phyloP scores from a whole-genome alignment of 2,797 vertebrate species.

The Alcedo quadribrachys region DNA sequence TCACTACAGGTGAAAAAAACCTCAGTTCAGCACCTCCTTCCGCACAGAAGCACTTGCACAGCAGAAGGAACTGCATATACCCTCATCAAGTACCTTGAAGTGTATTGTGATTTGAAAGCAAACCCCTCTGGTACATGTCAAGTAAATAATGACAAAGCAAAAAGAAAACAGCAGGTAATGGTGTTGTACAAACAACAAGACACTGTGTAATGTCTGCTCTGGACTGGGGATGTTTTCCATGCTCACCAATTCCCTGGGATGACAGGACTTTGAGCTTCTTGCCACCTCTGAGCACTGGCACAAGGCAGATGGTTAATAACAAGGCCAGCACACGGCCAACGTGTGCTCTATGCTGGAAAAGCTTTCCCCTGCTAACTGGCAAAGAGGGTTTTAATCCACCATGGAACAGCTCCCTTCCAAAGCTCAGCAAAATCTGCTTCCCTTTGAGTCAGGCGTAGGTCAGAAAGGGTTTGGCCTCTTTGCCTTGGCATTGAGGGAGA shows the following conservation, averaged over 20 bases:
- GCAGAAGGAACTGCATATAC: background rate
- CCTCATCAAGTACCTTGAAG: background rate
- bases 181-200: background rate
- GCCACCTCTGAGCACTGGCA: background rate
- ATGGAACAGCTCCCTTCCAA: background rate
- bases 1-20: background rate
- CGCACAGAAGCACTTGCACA: background rate
- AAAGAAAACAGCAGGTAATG: background rate
- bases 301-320: background rate
- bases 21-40: background rate
- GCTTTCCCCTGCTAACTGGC: slow-evolving; percentile 11
- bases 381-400: background rate
- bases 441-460: background rate
- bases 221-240: background rate
- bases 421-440: slow-evolving; percentile 5
- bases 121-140: background rate
- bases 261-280: background rate
- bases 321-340: background rate
- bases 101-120: background rate
- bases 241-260: background rate
- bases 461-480: slow-evolving; percentile 20
- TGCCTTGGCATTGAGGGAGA: background rate
- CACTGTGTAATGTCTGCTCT: background rate
- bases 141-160: background rate
- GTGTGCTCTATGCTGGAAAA: background rate